phyloP scores from a whole-genome alignment of 2,113 vertebrate genomes.

The Cebus imitator region DNA sequence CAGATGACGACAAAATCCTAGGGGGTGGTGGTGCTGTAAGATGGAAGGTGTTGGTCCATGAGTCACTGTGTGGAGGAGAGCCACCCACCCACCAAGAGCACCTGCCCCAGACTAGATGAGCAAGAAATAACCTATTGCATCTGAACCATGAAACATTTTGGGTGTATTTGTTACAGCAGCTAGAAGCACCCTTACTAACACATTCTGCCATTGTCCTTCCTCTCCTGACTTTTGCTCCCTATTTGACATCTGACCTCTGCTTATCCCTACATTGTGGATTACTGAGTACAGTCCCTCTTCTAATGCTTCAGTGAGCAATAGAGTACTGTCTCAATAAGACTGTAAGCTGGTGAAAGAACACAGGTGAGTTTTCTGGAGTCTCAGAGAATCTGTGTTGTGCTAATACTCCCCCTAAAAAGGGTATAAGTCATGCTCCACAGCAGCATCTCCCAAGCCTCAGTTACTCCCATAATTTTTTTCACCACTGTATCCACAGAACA shows the following conservation, averaged over 20 bases:
- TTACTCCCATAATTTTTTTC: background rate
- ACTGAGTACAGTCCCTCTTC: background rate
- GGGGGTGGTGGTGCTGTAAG: background rate
- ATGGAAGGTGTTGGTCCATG: background rate
- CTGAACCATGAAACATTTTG: background rate
- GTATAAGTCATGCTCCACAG: background rate
- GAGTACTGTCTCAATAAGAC: background rate
- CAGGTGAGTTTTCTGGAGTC: background rate
- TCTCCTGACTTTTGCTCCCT: background rate
- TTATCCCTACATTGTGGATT: background rate
- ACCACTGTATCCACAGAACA: background rate
- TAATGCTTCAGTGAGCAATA: background rate
- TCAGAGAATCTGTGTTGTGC: background rate
- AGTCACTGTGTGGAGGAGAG: background rate
- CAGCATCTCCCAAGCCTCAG: background rate
- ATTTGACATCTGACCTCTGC: background rate
- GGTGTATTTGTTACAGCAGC: background rate
- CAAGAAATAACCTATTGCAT: background rate
- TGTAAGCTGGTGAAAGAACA: background rate
- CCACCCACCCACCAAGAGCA: background rate
- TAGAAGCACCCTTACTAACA: background rate
- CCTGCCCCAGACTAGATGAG: background rate
- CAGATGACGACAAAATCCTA: background rate
- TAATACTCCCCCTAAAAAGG: background rate
- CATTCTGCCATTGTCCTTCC: background rate